Percentiles rank a stretch among this genome's conserved stretches.
These are phyloP conservation scores for Eustalomyia histrio DNA, from an alignment of 2,888 invertebrate genomes.

Conservation along the genomic window DNA sequence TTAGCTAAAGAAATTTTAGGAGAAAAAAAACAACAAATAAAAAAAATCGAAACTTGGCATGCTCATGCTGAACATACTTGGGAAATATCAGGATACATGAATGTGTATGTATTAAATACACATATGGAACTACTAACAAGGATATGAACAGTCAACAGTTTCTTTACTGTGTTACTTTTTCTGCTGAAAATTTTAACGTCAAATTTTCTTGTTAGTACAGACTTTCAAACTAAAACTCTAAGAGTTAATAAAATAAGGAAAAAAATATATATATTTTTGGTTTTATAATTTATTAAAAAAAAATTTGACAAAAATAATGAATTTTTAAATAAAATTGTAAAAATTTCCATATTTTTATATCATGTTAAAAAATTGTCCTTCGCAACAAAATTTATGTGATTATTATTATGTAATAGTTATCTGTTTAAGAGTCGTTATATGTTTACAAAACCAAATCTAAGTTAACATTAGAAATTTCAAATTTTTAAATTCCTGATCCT, in stretches of 20 bases:
- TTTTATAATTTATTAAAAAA: no score
- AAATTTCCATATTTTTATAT: no score
- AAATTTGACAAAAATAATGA: no score
- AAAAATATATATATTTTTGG: no score
- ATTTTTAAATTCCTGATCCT: no score
- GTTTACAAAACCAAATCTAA: no score
- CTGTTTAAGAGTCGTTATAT: no score
- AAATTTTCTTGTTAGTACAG: conserved; percentile 4
- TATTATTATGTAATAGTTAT: no score
- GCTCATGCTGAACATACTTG: conserved; percentile 1
- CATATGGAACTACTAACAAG: conserved; percentile 14
- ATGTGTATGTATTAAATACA: background rate
- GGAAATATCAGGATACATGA: background rate
- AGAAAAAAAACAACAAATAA: background rate
- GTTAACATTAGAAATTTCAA: no score
- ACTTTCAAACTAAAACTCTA: background rate
- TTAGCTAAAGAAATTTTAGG: background rate
- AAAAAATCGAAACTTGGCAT: conserved; percentile 40
- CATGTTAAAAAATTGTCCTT: no score
- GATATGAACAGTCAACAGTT: conserved; percentile 35
- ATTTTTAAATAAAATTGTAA: no score
- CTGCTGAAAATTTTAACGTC: conserved; percentile 21
- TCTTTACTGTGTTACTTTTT: conserved; percentile 17
- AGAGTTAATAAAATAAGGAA: background rate
- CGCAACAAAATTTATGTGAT: no score